These are phyloP conservation scores for Drosophila kuntzei DNA, from an alignment of 2,888 invertebrate genomes.

Conservation along the genomic window DNA sequence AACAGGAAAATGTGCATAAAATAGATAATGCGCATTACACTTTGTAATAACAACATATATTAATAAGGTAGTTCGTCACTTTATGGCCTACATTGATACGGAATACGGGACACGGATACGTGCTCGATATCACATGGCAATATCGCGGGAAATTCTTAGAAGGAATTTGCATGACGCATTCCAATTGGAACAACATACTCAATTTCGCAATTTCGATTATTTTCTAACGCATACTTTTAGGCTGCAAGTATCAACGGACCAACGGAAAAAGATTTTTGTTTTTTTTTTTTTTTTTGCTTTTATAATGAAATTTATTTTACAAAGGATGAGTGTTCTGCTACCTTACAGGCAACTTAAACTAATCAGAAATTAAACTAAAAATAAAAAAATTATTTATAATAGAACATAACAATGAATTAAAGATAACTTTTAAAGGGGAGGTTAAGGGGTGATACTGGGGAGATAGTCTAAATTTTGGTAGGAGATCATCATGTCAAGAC, in stretches of 20 bases:
- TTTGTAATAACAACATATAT: conserved; percentile 44
- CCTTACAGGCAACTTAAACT: too few species aligned
- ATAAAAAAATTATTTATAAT: too few species aligned
- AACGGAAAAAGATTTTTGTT: too few species aligned
- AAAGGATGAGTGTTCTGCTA: too few species aligned
- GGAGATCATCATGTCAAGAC: too few species aligned
- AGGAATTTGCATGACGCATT: conserved; percentile 19
- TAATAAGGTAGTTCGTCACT: conserved; percentile 65
- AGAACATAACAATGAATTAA: too few species aligned
- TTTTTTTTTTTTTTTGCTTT: too few species aligned
- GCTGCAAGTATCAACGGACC: not conserved
- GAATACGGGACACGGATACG: conserved; percentile 9
- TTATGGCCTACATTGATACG: conserved; percentile 56
- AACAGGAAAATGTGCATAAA: conserved; percentile 80
- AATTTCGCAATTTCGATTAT: not conserved
- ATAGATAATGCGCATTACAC: conserved; percentile 69
- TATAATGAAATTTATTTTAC: too few species aligned
- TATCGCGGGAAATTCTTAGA: conserved; percentile 52
- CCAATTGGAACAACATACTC: not conserved
- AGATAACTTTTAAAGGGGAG: too few species aligned
- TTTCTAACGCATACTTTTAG: conserved; percentile 25
- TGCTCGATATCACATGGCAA: conserved; percentile 6
- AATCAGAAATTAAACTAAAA: too few species aligned
- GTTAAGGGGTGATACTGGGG: too few species aligned
- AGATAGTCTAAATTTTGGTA: too few species aligned